phyloP scores from a whole-genome alignment of 2,888 invertebrate species.

The Dicroscelio sp. region DNA sequence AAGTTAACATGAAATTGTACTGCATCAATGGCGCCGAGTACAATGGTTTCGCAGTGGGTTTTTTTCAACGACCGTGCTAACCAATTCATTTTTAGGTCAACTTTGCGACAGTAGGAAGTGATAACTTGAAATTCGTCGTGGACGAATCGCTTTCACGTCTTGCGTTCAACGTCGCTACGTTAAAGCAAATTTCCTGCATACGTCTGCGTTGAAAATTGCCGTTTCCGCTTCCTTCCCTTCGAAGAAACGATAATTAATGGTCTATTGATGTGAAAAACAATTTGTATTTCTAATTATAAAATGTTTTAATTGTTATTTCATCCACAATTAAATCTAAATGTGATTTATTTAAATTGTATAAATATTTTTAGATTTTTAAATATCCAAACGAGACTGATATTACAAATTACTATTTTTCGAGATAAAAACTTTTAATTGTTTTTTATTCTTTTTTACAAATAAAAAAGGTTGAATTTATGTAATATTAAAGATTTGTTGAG shows the following conservation, averaged over 20 bases:
- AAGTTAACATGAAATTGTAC: slow-evolving; percentile 64
- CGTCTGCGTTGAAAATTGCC: slow-evolving; percentile 87
- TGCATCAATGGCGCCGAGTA: slow-evolving; percentile 78
- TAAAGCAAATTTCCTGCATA: slow-evolving; percentile 89
- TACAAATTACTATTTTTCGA: too few species aligned
- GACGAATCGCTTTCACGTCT: slow-evolving; percentile 80
- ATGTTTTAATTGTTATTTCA: too few species aligned
- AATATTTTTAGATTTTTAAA: too few species aligned
- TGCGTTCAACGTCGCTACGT: slow-evolving; percentile 77
- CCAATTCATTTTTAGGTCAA: slow-evolving; percentile 78
- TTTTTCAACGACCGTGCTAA: slow-evolving; percentile 48
- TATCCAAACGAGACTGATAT: too few species aligned
- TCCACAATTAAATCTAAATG: too few species aligned
- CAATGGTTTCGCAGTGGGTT: slow-evolving; percentile 61
- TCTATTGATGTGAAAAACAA: neutral
- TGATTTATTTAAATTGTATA: too few species aligned
- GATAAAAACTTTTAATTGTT: too few species aligned
- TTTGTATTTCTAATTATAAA: neutral
- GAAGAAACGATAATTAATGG: slow-evolving; percentile 62
- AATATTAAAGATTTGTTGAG: too few species aligned
- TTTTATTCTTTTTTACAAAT: too few species aligned
- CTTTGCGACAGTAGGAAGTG: slow-evolving; percentile 86
- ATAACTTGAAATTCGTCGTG: slow-evolving; percentile 82
- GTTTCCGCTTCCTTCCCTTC: slow-evolving; percentile 87
- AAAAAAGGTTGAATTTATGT: neutral